Base-by-base conservation (phyloP, 2,797 vertebrate species). In the Ceryle rudis region DNA sequence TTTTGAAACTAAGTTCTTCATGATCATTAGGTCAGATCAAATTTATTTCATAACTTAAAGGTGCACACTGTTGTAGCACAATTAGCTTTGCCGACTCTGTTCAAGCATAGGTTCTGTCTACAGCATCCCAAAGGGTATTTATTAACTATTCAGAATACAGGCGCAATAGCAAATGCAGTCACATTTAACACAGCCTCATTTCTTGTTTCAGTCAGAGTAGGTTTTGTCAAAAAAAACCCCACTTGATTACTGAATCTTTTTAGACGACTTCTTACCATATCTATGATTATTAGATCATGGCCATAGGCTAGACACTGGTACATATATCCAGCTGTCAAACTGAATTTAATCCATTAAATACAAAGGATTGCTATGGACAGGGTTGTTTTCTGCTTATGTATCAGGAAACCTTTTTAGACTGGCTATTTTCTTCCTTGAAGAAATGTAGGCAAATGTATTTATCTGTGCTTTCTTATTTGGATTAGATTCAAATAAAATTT, bases 271-370 rank as follows among this genome's bases (percentile, higher is more conserved):
- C 86, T 95, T 94, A 94, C 93, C 91, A 95, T 89, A 97, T 70
- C 95, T 88, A 92, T 89, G 90, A 96, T 97, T 97, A 97, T 97
- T 81, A 97, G 94, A 97, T 94, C 75, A 92, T 95, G 71, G 93
- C 97, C 97, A 94, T 55, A 84, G 97, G 96, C 95, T 83, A 97
- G 64, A 94, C 81, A 92, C 95, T 96, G 74, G 86, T 97, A 98
- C 88, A 95, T 93, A 96, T 82, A 96, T 95, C 81, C 94, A 97
- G 87, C 95, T 98, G 96, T 98, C 97, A 98, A 94, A 97, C 85
- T 86, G 65, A 93, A 97, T 97, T 97, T 93, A 86, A 94, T 96
- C 93, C 90, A 93, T 82, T 97, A 93, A 95, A 89, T 49, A 97
- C 89, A 89, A 80, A 91, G 85, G 60, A 96, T 65, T 96, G 94